phyloP scores from a whole-genome alignment of 2,113 vertebrate species.

The Thinocorus orbignyianus region DNA sequence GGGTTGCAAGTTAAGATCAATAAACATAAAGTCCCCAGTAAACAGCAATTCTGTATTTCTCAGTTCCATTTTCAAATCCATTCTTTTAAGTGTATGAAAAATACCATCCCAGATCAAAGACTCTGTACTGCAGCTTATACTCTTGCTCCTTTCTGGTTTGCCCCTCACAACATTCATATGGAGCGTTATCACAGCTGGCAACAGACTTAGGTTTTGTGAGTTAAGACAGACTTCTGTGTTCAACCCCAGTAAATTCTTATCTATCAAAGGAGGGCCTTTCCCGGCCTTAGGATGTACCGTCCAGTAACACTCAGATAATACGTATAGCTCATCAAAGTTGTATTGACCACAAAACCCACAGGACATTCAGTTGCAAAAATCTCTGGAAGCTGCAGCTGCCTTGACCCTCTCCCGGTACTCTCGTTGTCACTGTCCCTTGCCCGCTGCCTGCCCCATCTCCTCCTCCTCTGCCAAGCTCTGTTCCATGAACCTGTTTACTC shows the following conservation, averaged over 20 bases:
- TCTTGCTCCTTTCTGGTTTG: background rate
- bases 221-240: background rate
- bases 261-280: background rate
- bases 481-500: conserved; percentile 13
- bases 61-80: background rate
- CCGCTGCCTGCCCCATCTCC: background rate
- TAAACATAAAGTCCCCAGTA: background rate
- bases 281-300: background rate
- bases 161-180: background rate
- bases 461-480: background rate
- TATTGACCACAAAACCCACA: background rate
- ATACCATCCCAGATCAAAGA: background rate
- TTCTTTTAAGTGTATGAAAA: background rate
- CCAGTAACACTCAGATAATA: background rate
- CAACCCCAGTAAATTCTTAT: background rate
- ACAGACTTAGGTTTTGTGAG: background rate
- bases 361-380: background rate
- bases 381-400: background rate
- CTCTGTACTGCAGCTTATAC: background rate
- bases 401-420: background rate
- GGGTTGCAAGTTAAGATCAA: background rate
- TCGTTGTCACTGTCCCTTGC: background rate
- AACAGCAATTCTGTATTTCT: background rate
- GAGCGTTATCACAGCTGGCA: background rate
- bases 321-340: background rate